Evolutionary conservation across 1,140 invertebrate genomes (phyloP).

Genomic region (Dendroctonus valens): DNA sequence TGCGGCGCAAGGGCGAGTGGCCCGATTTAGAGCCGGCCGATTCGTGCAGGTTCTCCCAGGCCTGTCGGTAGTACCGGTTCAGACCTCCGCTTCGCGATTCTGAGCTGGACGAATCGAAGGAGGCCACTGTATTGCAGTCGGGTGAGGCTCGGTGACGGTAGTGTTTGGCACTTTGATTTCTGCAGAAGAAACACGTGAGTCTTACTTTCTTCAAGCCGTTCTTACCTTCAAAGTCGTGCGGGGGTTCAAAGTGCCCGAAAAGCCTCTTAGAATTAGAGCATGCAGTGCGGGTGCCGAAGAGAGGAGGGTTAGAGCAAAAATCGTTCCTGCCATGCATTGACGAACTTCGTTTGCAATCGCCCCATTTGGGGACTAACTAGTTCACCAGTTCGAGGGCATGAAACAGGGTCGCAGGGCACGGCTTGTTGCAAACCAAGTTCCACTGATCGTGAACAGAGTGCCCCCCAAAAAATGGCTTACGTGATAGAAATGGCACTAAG

Average conservation of each 20-base stretch:
- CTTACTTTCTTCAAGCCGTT: neutral
- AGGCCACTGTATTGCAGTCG: slow-evolving; percentile 85
- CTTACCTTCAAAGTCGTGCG: neutral
- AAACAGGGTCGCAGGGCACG: neutral
- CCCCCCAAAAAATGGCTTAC: slow-evolving; percentile 29
- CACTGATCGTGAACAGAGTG: neutral
- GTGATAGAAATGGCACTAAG: slow-evolving; percentile 33
- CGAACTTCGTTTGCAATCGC: neutral
- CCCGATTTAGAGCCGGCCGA: slow-evolving; percentile 65
- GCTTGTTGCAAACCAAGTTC: slow-evolving; percentile 5
- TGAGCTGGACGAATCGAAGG: slow-evolving; percentile 80
- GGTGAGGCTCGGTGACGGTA: slow-evolving; percentile 82
- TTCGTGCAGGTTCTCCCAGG: slow-evolving; percentile 90
- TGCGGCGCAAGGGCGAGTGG: slow-evolving; percentile 58
- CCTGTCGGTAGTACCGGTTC: slow-evolving; percentile 82
- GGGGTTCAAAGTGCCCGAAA: slow-evolving; percentile 3
- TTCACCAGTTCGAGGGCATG: too few species aligned
- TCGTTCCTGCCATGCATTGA: neutral
- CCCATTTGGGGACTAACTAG: too few species aligned
- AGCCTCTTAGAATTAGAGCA: slow-evolving; percentile 21
- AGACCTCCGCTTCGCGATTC: slow-evolving; percentile 77
- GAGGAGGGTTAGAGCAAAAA: slow-evolving; percentile 3
- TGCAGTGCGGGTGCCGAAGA: slow-evolving; percentile 29
- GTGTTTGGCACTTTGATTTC: slow-evolving; percentile 76
- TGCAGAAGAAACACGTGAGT: slow-evolving; percentile 45